phyloP scores from a whole-genome alignment of 2,797 vertebrate genomes.

The Pipistrellus pipistrellus region DNA sequence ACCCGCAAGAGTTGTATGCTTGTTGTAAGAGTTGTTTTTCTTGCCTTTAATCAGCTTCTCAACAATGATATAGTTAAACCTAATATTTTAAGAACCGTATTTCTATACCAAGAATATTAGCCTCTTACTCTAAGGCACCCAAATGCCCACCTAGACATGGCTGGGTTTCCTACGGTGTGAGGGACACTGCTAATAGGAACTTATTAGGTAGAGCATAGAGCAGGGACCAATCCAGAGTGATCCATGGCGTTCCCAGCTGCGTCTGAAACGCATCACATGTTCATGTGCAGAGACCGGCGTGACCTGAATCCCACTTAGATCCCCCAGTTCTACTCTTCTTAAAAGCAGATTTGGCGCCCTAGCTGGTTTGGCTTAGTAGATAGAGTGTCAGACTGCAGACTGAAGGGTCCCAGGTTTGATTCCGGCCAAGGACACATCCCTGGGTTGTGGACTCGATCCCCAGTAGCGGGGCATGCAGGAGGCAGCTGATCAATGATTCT shows the following conservation, averaged over 20 bases:
- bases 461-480: no score
- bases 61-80: conserved; percentile 39
- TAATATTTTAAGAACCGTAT: background rate
- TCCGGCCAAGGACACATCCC: no score
- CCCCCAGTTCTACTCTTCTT: background rate
- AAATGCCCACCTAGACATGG: background rate
- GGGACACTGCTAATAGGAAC: background rate
- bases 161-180: background rate
- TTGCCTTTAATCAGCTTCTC: conserved; percentile 30
- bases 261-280: background rate
- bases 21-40: background rate
- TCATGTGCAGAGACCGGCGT: background rate
- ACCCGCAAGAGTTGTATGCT: background rate
- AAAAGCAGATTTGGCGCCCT: background rate
- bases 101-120: conserved; percentile 1
- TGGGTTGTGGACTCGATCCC: no score
- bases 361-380: no score
- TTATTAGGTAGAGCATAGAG: background rate
- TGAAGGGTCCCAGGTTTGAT: no score
- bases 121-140: background rate
- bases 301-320: background rate
- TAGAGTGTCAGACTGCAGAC: no score
- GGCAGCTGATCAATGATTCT: no score
- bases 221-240: background rate
- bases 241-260: background rate